Percentiles rank a stretch among this genome's conserved stretches.
These are phyloP conservation scores for Oryzias dopingdopingensis DNA, from an alignment of 2,797 vertebrate genomes.

Conservation along the genomic window DNA sequence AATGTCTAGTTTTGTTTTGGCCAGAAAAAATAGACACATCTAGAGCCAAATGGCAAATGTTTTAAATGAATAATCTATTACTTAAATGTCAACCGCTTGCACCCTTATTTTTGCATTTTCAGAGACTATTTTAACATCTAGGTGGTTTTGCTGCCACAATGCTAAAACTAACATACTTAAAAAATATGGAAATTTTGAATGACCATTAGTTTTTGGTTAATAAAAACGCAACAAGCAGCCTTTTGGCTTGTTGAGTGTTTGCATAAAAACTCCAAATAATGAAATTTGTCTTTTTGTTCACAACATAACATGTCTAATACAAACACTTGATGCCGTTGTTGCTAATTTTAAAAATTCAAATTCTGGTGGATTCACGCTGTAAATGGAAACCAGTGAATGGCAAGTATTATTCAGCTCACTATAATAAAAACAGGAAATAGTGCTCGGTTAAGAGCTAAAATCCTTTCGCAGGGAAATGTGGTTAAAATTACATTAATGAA, in stretches of 20 bases:
- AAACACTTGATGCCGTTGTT: constrained; percentile 26
- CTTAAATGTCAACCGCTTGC: constrained; percentile 2
- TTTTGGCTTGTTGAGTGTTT: constrained; percentile 3
- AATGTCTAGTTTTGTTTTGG: no score
- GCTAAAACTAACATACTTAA: constrained; percentile 9
- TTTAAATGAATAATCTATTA: not conserved
- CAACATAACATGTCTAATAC: constrained; percentile 24
- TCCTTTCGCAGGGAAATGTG: constrained; percentile 61
- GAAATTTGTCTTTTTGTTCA: constrained; percentile 13
- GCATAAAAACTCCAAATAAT: constrained; percentile 5
- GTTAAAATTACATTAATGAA: constrained; percentile 68
- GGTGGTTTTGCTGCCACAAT: constrained; percentile 1
- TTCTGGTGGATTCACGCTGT: constrained; percentile 35
- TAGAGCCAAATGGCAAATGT: no score
- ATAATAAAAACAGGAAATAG: constrained; percentile 35
- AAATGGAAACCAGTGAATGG: constrained; percentile 49
- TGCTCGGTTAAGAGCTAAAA: constrained; percentile 45
- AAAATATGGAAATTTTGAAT: constrained; percentile 17
- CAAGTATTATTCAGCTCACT: constrained; percentile 42
- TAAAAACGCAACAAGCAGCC: constrained; percentile 19
- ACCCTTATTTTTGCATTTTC: not conserved
- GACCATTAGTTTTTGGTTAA: constrained; percentile 7
- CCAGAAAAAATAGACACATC: no score
- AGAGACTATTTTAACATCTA: not conserved
- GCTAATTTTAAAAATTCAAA: constrained; percentile 34